Base-by-base conservation (phyloP, 2,888 invertebrate genomes). In the Stegana nigrithorax region DNA sequence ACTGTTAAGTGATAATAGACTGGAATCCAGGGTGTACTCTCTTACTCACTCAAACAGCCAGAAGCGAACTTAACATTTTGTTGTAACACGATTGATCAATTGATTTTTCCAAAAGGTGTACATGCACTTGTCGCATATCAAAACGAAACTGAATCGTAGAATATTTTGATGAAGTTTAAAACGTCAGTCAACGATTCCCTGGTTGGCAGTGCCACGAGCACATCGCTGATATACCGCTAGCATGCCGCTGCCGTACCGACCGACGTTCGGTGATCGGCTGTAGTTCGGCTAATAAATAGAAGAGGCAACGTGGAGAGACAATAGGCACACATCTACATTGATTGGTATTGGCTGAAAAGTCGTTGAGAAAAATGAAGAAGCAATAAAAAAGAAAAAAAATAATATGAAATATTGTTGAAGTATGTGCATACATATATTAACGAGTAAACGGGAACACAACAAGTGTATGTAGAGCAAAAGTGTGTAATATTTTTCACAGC, bases 81-180 rank as follows among this genome's bases (percentile, higher is more conserved):
- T n/a, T n/a, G n/a, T n/a, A n/a, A n/a, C n/a, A n/a, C n/a, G n/a
- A 68, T 51, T 23, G 8, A 5, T 27, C 7, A 2, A 42, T 42
- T 19, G 53, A 36, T 23, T 36, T 55, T 36, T 36, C 2, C 6
- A 26, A 50, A 27, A 50, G 12, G 25, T 26, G 19, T 55, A 21
- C 21, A 21, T 84, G 81, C 83, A 84, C 84, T 81, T 82, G 84
- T 75, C 84, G 84, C 84, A 83, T 81, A 73, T 80, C 76, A 72
- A 75, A 80, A 78, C 74, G 73, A 77, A 78, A 84, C 84, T 84
- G 82, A 84, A 78, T 72, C 67, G 73, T 82, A 73, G 66, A 67
- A 78, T 73, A 73, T 73, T 78, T 81, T 71, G 76, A 74, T 78
- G 72, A 76, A 82, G 80, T 83, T 84, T 78, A 81, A 83, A 82